phyloP scores from a whole-genome alignment of 1,140 invertebrate genomes.

The Drosophila obscura region DNA sequence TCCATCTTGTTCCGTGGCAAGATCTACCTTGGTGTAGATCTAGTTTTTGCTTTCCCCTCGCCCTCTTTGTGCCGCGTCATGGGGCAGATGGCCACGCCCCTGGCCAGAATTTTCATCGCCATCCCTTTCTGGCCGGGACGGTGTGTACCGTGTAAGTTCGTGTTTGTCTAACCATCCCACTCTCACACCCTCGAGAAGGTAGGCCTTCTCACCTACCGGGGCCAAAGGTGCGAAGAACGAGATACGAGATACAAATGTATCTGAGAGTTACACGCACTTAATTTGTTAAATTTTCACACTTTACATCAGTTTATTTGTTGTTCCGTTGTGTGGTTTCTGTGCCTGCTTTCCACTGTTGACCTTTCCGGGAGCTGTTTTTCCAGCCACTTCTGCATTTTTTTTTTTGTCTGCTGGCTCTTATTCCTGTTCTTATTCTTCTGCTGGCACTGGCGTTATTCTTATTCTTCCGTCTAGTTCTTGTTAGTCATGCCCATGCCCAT shows the following conservation, averaged over 20 bases:
- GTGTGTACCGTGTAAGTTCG: too few relatives aligned
- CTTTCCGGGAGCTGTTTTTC: constrained; percentile 51
- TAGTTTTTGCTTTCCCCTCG: too few relatives aligned
- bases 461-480: constrained; percentile 17
- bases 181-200: background rate
- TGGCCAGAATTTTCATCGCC: too few relatives aligned
- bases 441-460: background rate
- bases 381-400: constrained; percentile 18
- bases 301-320: constrained; percentile 58
- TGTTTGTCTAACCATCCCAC: constrained; percentile 2
- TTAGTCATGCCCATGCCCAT: constrained; percentile 30
- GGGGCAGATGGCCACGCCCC: too few relatives aligned
- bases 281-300: constrained; percentile 80
- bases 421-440: constrained; percentile 1
- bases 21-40: too few relatives aligned
- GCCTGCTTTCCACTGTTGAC: constrained; percentile 68
- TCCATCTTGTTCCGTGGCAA: too few relatives aligned
- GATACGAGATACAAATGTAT: constrained; percentile 28
- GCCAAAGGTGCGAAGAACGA: constrained; percentile 7
- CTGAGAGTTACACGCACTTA: constrained; percentile 60
- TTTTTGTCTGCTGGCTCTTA: constrained; percentile 14
- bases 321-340: constrained; percentile 40
- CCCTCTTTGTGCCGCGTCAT: too few relatives aligned
- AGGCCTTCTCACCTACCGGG: too few relatives aligned
- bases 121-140: too few relatives aligned